Percentiles rank a stretch among this genome's conserved stretches.
Evolutionary conservation across 1,140 invertebrate species (phyloP).

Genomic region (Cyclargus thomasi): DNA sequence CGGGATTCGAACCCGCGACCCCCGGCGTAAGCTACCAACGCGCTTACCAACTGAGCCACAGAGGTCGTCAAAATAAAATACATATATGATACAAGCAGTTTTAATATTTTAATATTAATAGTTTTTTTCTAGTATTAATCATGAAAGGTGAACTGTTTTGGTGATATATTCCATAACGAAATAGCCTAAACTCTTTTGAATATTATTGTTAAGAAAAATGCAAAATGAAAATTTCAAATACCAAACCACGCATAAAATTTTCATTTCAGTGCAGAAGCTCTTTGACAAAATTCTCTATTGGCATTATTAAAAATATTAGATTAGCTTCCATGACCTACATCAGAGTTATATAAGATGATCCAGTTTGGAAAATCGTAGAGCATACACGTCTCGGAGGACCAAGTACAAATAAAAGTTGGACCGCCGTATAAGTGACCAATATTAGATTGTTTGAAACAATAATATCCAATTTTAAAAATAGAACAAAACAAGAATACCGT

Average conservation of each 20-base stretch:
- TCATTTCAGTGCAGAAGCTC: not conserved
- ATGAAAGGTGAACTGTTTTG: too few species aligned
- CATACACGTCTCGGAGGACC: conserved; percentile 4
- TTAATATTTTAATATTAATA: too few species aligned
- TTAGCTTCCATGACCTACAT: not conserved
- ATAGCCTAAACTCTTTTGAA: too few species aligned
- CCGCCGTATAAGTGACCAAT: not conserved
- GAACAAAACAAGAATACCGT: not conserved
- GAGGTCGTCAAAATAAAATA: too few species aligned
- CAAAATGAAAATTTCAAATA: not conserved
- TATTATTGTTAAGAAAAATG: too few species aligned
- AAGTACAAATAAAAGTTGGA: conserved; percentile 7
- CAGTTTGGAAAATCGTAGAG: conserved; percentile 3
- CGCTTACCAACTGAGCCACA: too few species aligned
- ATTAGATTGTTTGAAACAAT: conserved; percentile 11
- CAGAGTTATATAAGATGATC: not conserved
- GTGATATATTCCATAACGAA: too few species aligned
- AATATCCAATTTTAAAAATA: not conserved
- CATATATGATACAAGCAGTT: too few species aligned
- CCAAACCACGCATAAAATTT: not conserved
- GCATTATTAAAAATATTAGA: conserved; percentile 1
- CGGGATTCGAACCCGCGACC: too few species aligned
- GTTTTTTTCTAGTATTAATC: too few species aligned
- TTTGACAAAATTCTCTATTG: not conserved
- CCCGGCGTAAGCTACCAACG: too few species aligned